phyloP scores from a whole-genome alignment of 1,140 invertebrate species.

The Heliconius nattereri region DNA sequence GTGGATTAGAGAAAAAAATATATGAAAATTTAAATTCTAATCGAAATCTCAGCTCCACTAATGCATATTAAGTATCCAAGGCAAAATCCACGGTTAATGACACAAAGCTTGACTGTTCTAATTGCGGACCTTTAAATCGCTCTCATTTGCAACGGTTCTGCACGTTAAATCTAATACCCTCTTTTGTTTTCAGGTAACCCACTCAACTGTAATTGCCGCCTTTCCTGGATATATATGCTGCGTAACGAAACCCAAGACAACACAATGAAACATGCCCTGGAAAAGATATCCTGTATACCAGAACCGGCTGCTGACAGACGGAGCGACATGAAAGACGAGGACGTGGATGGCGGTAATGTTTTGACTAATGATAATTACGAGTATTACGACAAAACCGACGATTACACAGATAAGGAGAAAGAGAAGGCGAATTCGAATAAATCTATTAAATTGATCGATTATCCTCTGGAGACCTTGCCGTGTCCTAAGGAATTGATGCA shows the following conservation, averaged over 20 bases:
- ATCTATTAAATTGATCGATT: slow-evolving; percentile 63
- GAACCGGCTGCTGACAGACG: slow-evolving; percentile 54
- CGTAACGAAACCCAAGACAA: slow-evolving; percentile 83
- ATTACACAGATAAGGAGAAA: slow-evolving; percentile 54
- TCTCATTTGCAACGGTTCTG: slow-evolving; percentile 39
- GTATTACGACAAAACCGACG: slow-evolving; percentile 69
- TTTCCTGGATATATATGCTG: slow-evolving; percentile 84
- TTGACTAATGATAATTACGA: slow-evolving; percentile 67
- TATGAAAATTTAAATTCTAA: slow-evolving; percentile 45
- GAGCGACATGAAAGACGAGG: slow-evolving; percentile 53
- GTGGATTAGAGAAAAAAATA: slow-evolving; percentile 41
- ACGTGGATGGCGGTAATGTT: slow-evolving; percentile 53
- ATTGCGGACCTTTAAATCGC: slow-evolving; percentile 26
- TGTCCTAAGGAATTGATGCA: slow-evolving; percentile 74
- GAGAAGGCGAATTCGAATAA: slow-evolving; percentile 57
- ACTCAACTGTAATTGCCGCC: slow-evolving; percentile 84
- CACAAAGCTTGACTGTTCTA: slow-evolving; percentile 24
- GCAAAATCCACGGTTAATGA: slow-evolving; percentile 38
- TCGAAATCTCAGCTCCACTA: slow-evolving; percentile 27
- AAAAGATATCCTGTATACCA: slow-evolving; percentile 82
- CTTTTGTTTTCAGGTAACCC: slow-evolving; percentile 83
- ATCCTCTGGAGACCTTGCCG: slow-evolving; percentile 66
- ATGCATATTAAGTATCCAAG: slow-evolving; percentile 35
- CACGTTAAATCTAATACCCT: slow-evolving; percentile 32
- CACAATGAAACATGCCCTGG: slow-evolving; percentile 81